Percentiles rank a stretch among this genome's conserved stretches.
phyloP scores from a whole-genome alignment of 2,797 vertebrate genomes.

The Sparidentex hasta region DNA sequence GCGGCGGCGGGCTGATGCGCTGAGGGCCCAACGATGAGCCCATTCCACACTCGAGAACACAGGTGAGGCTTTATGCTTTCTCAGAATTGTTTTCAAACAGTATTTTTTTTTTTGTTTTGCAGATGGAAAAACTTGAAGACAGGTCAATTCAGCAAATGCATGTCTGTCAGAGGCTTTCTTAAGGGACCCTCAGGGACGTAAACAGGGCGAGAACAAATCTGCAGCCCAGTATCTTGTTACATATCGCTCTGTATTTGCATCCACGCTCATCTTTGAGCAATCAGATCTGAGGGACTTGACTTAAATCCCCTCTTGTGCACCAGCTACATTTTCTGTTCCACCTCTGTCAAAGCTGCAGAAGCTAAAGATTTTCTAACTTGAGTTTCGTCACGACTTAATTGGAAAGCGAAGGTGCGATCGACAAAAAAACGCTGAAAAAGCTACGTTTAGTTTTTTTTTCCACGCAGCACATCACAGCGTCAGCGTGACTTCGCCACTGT shows the following conservation, averaged over 20 bases:
- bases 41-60: not conserved
- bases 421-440: constrained; percentile 5
- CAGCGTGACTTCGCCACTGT: constrained; percentile 21
- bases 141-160: not conserved
- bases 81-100: not conserved
- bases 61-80: not conserved
- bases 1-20: too few species aligned
- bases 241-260: not conserved
- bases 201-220: not conserved
- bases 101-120: not conserved
- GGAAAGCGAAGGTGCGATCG: not conserved
- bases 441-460: constrained; percentile 26
- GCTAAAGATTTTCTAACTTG: not conserved
- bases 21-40: not conserved
- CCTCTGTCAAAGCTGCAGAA: not conserved
- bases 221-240: not conserved
- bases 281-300: not conserved
- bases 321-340: not conserved
- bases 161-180: not conserved
- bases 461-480: constrained; percentile 16
- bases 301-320: not conserved
- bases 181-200: too few species aligned
- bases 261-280: not conserved
- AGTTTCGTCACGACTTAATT: not conserved
- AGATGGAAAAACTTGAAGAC: not conserved